Base-by-base conservation (phyloP, 2,797 vertebrate species). In the Coranthus polyacanthus region DNA sequence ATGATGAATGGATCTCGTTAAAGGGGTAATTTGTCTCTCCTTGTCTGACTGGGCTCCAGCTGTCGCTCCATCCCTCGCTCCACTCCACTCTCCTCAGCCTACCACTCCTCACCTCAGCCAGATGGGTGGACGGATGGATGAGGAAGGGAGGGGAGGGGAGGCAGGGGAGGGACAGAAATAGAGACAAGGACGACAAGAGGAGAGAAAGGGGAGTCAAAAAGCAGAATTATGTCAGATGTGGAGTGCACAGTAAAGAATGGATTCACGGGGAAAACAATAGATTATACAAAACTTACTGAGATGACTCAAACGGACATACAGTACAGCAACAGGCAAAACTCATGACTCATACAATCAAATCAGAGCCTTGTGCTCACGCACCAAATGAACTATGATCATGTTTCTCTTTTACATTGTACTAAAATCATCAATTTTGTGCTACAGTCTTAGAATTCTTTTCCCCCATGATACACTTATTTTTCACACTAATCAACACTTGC, bases 1-100 rank as follows among this genome's bases (percentile, higher is more conserved):
- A 94, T 95, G 94, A 95, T 95, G 89, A 95, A 95, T 94, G 91
- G 85, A 88, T 93, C 92, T 95, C 93, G 94, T 95, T 94, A 94
- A 92, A 88, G 86, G 86, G 89, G 93, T 93, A 95, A 95, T 95
- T 94, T 95, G 94, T 95, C 93, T 94, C 93, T 93, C 89, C 93
- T 94, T 93, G 79, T 93, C 89, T 94, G 93, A 94, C 92, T 93
- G 91, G 89, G 90, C 91, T 94, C 93, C 94, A 95, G 94, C 93
- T 95, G 94, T 95, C 92, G 90, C 88, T 92, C 90, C 89, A 88
- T 89, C 89, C 89, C 89, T 92, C 83, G 82, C 87, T 83, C 81
- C 80, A 77, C 83, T 90, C 87, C 83, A 74, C 82, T 75, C 85
- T 87, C 80, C 79, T 78, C 74, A 67, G 82, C 89, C 92, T 85